Evolutionary conservation across 1,140 invertebrate species (phyloP).

Genomic region (Drosophila chauvacae): DNA sequence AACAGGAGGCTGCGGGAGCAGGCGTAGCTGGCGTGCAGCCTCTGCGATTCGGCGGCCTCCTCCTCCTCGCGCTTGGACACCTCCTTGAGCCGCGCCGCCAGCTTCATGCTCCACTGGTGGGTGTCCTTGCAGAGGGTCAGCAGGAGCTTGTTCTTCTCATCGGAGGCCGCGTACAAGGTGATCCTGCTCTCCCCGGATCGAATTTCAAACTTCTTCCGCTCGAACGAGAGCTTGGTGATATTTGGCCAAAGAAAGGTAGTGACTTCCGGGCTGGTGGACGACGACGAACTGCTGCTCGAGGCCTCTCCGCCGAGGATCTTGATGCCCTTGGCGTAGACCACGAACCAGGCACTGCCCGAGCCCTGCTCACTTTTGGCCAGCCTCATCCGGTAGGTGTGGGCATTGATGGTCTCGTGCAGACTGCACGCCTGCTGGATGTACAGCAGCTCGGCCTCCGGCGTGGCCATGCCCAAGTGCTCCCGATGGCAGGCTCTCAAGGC

Average conservation of each 20-base stretch:
- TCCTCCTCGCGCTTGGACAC: constrained; percentile 91
- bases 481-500: constrained; percentile 87
- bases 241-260: constrained; percentile 95
- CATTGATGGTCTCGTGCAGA: constrained; percentile 94
- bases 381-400: constrained; percentile 95
- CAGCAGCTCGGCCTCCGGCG: constrained; percentile 91
- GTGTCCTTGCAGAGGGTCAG: constrained; percentile 95
- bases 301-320: constrained; percentile 88
- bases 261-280: constrained; percentile 84
- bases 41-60: constrained; percentile 85
- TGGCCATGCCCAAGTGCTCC: constrained; percentile 90
- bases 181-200: constrained; percentile 94
- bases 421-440: constrained; percentile 95
- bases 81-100: constrained; percentile 92
- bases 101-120: constrained; percentile 97
- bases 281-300: neutral
- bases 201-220: constrained; percentile 98
- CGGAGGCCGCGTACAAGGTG: constrained; percentile 94
- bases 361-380: constrained; percentile 92
- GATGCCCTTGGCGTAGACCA: constrained; percentile 94
- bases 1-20: constrained; percentile 88
- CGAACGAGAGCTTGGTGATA: constrained; percentile 96
- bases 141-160: constrained; percentile 96
- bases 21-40: constrained; percentile 87
- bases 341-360: constrained; percentile 90